phyloP scores from a whole-genome alignment of 1,140 invertebrate species.

The Scaptomyza hsui region DNA sequence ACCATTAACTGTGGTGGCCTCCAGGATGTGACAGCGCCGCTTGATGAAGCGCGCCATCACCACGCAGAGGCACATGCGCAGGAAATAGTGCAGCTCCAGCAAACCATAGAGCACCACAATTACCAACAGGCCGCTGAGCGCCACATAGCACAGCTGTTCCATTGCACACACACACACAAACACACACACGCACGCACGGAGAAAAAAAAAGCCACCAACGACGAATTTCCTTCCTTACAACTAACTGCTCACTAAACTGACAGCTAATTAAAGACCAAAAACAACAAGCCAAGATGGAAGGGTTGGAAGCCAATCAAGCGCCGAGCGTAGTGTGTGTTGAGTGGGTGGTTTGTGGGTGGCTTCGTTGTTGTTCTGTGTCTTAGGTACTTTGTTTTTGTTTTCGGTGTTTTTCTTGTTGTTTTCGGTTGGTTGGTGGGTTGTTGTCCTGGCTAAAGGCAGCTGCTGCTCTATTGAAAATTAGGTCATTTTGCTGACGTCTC shows the following conservation, averaged over 20 bases:
- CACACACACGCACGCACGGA: too few species aligned
- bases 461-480: constrained; percentile 46
- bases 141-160: constrained; percentile 68
- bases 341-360: neutral
- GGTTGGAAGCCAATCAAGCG: constrained; percentile 59
- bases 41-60: constrained; percentile 87
- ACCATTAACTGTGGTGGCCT: constrained; percentile 88
- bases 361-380: neutral
- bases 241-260: too few species aligned
- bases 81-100: constrained; percentile 89
- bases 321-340: neutral
- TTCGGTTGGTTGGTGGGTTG: constrained; percentile 6
- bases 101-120: constrained; percentile 86
- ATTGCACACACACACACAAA: constrained; percentile 26
- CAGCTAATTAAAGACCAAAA: constrained; percentile 28
- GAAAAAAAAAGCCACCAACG: too few species aligned
- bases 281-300: constrained; percentile 16
- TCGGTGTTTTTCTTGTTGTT: neutral
- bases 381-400: constrained; percentile 1
- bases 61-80: constrained; percentile 87
- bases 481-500: constrained; percentile 50
- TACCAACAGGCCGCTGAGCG: constrained; percentile 61
- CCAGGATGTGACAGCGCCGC: constrained; percentile 87
- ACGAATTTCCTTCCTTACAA: too few species aligned
- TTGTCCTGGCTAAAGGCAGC: constrained; percentile 44